These are phyloP conservation scores for Chelon auratus DNA, from an alignment of 2,797 vertebrate species.

Conservation along the genomic window DNA sequence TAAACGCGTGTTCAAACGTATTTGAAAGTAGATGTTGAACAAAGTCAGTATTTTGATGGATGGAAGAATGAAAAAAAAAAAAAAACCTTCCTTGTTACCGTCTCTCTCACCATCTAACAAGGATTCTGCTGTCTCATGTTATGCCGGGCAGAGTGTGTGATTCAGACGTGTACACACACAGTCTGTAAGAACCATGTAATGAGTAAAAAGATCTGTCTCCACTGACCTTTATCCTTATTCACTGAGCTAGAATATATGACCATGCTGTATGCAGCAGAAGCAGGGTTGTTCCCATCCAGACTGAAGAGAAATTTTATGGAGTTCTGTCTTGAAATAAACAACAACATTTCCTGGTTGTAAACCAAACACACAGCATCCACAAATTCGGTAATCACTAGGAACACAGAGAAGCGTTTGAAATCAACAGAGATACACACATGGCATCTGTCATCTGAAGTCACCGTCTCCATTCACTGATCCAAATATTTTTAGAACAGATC, in stretches of 20 bases:
- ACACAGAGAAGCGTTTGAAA: neutral
- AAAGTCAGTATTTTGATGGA: neutral
- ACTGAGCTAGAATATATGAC: slow-evolving; percentile 6
- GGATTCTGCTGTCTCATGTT: slow-evolving; percentile 20
- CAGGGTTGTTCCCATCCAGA: neutral
- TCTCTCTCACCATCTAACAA: neutral
- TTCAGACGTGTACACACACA: slow-evolving; percentile 4
- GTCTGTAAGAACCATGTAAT: slow-evolving; percentile 8
- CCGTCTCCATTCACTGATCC: slow-evolving; percentile 29
- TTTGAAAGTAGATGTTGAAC: neutral
- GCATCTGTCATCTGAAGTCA: neutral
- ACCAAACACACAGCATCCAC: neutral
- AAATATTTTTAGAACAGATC: slow-evolving; percentile 36
- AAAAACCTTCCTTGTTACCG: neutral
- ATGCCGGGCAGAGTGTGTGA: neutral
- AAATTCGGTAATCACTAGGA: too few species aligned
- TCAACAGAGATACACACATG: neutral
- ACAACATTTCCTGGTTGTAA: neutral
- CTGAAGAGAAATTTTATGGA: neutral
- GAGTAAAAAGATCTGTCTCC: slow-evolving; percentile 33
- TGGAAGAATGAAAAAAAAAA: neutral
- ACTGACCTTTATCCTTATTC: slow-evolving; percentile 23
- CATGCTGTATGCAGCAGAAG: neutral
- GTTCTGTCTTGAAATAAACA: neutral
- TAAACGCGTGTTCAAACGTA: neutral